phyloP scores from a whole-genome alignment of 1,140 invertebrate genomes.

The Heterodera carotae region DNA sequence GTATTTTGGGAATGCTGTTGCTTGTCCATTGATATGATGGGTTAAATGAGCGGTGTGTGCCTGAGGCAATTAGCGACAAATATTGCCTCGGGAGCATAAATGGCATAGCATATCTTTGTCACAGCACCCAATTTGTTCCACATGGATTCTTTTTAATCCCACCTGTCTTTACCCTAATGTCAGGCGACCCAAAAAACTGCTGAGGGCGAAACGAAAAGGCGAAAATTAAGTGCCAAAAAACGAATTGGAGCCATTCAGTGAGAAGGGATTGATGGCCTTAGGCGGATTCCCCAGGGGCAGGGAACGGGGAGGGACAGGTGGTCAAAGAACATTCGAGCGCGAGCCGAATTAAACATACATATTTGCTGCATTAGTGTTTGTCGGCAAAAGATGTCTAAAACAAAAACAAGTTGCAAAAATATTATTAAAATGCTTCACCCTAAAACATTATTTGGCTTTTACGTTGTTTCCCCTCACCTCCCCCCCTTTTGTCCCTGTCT shows the following conservation, averaged over 20 bases:
- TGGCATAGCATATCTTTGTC: neutral
- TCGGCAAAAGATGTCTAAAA: no score
- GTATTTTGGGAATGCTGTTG: no score
- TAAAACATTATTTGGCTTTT: no score
- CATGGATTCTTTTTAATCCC: neutral
- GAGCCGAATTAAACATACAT: no score
- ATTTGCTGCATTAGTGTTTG: no score
- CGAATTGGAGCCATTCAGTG: neutral
- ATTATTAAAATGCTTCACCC: no score
- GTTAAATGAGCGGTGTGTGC: no score
- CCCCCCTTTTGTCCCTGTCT: no score
- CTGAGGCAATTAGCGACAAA: neutral
- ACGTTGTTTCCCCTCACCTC: no score
- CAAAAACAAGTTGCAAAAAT: no score
- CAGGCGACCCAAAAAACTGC: neutral
- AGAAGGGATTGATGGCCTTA: neutral
- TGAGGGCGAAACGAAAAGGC: neutral
- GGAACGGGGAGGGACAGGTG: neutral
- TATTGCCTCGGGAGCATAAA: neutral
- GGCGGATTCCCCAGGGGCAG: neutral
- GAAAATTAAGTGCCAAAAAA: neutral
- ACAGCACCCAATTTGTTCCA: neutral
- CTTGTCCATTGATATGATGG: no score
- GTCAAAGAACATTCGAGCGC: neutral
- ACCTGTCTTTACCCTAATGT: neutral